Evolutionary conservation across 1,140 invertebrate genomes (phyloP), one percentile per base, ranked within the genome.

Genomic region (Mesaphorura yosii): DNA sequence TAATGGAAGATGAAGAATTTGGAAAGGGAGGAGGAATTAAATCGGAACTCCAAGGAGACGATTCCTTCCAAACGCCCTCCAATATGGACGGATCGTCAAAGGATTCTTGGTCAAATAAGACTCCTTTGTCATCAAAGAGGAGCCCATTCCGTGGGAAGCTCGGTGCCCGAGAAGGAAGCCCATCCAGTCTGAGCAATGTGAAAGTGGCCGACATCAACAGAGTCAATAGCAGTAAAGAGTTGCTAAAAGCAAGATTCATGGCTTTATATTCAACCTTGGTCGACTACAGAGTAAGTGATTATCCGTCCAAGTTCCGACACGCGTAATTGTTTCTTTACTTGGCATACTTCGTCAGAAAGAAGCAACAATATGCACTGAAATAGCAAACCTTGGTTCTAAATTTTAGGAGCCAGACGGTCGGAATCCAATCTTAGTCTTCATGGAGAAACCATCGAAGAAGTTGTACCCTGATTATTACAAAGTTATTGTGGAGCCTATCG

Each of bases 381-480:
- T n/a, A n/a, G n/a, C n/a, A n/a, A n/a, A n/a, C n/a, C n/a, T n/a
- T n/a, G n/a, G n/a, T n/a, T n/a, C n/a, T n/a, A n/a, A n/a, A n/a
- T n/a, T 38, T 42, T 60, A 82, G 80, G 82, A 81, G 65, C 76
- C 80, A 52, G 84, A 87, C 65, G 88, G 86, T 6, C 73, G 92
- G 26, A 80, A 86, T 53, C 82, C 90, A 1, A 88, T 94, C 72
- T 71, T 88, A 37, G 79, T 88, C 62, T 98, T 98, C 66, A 87
- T 97, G 84, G 88, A 93, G 68, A 89, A 95, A 67, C 94, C 94
- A 3, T 92, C 87, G 1, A 90, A 88, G 65, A 93, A 94, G 68
- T 72, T 91, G 19, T 97, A 96, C 71, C 88, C 92, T 0, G 91
- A 94, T 67, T 96, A 96, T 70, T 96, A 95, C 71, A 82, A 90